Evolutionary conservation across 23 tunicate genomes (phyloP), one percentile per base, ranked within the genome.

Genomic region (Phallusia fumigata): DNA sequence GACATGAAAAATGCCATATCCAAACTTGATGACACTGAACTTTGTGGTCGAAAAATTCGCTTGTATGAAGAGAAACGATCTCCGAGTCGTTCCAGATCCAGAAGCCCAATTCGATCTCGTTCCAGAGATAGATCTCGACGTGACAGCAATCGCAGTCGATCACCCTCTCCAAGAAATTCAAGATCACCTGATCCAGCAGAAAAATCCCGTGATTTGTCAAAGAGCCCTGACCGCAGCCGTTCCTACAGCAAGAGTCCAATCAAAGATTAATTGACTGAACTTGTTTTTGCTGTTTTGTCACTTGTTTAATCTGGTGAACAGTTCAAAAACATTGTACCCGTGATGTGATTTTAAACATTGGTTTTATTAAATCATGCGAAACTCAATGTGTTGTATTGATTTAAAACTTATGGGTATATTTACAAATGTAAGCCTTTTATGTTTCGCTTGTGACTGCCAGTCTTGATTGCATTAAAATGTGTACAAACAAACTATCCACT

Each of bases 1-100:
- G 97, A 92, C 76, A 84, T 92, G 92, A 82, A 88, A 79, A 31
- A 65, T 32, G 97, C 91, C 18, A 84, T 92, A 53, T 81, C 80
- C 8, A 78, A 88, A 49, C 81, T 92, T 69, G 97, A 92, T 76
- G 84, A 90, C 65, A 79, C 85, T 32, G 97, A 92, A 77, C 82
- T 92, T 28, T 47, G 80, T 84, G 97, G 97, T 22, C 45, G 89
- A 31, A 92, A 84, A 75, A 88, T 92, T 28, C 79, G 85, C 18
- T 35, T 89, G 32, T 49, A 79, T 80, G 94, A 89, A 44, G 94
- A 89, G 0, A 58, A 81, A 53, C 47, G 81, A 33, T 93, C 93
- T 34, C 82, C 84, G 32, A 84, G 89, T 30, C 65, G 94, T 35
- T 65, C 82, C 19, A 80, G 91, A 34, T 81, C 88, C 30, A 75